Percentiles rank a stretch among this genome's conserved stretches.
phyloP scores from a whole-genome alignment of 2,797 vertebrate genomes.

The Bryconaethiops microstoma region DNA sequence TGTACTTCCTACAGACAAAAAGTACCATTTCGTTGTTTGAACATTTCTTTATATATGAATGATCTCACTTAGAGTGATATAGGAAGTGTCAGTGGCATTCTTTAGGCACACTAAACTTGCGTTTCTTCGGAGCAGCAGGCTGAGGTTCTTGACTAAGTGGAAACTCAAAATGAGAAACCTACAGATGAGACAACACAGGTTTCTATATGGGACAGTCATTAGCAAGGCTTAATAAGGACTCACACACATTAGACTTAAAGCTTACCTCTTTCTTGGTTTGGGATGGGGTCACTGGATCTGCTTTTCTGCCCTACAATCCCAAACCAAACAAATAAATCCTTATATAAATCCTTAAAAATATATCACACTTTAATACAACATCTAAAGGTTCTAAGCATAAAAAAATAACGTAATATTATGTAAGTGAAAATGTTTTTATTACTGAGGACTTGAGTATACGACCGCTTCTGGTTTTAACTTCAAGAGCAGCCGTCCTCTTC shows the following conservation, averaged over 20 bases:
- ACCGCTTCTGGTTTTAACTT: constrained; percentile 85
- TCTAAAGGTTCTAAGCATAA: not conserved
- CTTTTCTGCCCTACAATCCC: constrained; percentile 41
- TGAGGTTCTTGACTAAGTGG: constrained; percentile 81
- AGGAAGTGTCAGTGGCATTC: constrained; percentile 70
- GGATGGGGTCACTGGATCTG: not conserved
- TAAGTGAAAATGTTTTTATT: constrained; percentile 36
- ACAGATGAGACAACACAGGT: constrained; percentile 53
- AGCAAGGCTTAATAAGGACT: not conserved
- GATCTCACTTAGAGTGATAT: not conserved
- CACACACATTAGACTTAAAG: not conserved
- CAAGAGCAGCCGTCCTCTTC: constrained; percentile 73
- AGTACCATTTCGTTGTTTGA: too few species aligned
- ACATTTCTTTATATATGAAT: not conserved
- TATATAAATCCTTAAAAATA: not conserved
- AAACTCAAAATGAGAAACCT: constrained; percentile 79
- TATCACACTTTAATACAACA: not conserved
- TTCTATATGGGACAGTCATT: not conserved
- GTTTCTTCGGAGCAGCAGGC: constrained; percentile 69
- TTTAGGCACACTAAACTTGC: constrained; percentile 90
- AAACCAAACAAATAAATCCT: constrained; percentile 7
- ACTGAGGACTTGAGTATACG: constrained; percentile 70
- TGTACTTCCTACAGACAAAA: not conserved
- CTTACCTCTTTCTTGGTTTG: constrained; percentile 33
- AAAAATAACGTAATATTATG: not conserved